Evolutionary conservation across 1,140 invertebrate genomes (phyloP).

Genomic region (Achatina immaculata): DNA sequence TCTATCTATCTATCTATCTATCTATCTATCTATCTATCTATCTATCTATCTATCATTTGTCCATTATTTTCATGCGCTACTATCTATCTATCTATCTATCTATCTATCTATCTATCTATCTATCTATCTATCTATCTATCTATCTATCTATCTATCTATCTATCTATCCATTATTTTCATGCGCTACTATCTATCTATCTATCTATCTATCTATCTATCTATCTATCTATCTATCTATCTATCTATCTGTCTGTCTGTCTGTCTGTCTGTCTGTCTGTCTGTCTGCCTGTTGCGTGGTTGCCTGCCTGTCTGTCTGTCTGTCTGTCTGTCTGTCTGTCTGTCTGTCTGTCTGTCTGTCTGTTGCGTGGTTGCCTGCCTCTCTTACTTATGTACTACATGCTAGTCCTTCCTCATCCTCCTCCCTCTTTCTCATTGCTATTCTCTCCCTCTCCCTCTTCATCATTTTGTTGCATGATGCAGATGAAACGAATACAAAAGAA

Average conservation of each 20-base stretch:
- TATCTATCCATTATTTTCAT: neutral
- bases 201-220: conserved; percentile 1
- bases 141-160: neutral
- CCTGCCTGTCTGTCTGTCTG: too few relatives aligned
- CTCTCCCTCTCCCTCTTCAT: conserved; percentile 1
- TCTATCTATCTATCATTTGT: too few relatives aligned
- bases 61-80: neutral
- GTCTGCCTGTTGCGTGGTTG: too few relatives aligned
- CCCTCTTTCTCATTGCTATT: neutral
- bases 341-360: neutral
- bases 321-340: neutral
- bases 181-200: conserved; percentile 3
- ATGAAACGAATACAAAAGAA: too few relatives aligned
- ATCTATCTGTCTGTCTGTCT: neutral
- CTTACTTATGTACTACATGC: too few relatives aligned
- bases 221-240: neutral
- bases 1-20: neutral
- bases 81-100: neutral
- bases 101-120: neutral
- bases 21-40: neutral
- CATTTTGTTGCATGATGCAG: too few relatives aligned
- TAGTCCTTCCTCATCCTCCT: too few relatives aligned
- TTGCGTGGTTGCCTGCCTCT: too few relatives aligned
- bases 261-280: too few relatives aligned
- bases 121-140: neutral